phyloP scores from a whole-genome alignment of 2,888 invertebrate species.

The Drosophila parthenogenetica region DNA sequence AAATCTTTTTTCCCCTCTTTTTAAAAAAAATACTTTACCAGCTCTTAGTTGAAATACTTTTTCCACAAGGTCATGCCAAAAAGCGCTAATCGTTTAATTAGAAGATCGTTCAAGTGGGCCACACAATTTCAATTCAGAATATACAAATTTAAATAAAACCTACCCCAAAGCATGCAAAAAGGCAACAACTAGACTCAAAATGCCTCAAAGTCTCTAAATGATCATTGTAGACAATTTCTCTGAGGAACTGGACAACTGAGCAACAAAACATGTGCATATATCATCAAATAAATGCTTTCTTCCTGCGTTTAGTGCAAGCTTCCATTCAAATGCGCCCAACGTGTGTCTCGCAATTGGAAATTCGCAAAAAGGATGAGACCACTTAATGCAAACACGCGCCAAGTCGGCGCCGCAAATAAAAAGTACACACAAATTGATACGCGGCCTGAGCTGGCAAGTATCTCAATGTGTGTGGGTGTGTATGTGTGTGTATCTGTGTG shows the following conservation, averaged over 20 bases:
- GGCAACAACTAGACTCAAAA: conserved; percentile 18
- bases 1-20: no score
- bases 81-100: conserved; percentile 64
- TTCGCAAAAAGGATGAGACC: conserved; percentile 65
- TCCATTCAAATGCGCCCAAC: conserved; percentile 42
- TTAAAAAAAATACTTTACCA: no score
- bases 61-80: conserved; percentile 52
- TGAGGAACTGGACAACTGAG: not conserved
- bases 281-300: conserved; percentile 74
- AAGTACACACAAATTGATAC: conserved; percentile 61
- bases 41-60: conserved; percentile 20
- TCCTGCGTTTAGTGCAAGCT: conserved; percentile 71
- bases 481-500: conserved; percentile 18
- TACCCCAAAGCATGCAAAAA: conserved; percentile 6
- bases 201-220: conserved; percentile 8
- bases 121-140: conserved; percentile 14
- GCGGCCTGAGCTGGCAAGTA: conserved; percentile 60
- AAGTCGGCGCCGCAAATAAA: conserved; percentile 55
- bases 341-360: conserved; percentile 32
- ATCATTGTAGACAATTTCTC: conserved; percentile 19
- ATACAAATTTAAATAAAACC: not conserved
- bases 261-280: conserved; percentile 20
- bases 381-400: conserved; percentile 77
- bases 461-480: conserved; percentile 1
- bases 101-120: conserved; percentile 62